phyloP scores from a whole-genome alignment of 2,113 vertebrate species.

The Onychorhynchus coronatus region DNA sequence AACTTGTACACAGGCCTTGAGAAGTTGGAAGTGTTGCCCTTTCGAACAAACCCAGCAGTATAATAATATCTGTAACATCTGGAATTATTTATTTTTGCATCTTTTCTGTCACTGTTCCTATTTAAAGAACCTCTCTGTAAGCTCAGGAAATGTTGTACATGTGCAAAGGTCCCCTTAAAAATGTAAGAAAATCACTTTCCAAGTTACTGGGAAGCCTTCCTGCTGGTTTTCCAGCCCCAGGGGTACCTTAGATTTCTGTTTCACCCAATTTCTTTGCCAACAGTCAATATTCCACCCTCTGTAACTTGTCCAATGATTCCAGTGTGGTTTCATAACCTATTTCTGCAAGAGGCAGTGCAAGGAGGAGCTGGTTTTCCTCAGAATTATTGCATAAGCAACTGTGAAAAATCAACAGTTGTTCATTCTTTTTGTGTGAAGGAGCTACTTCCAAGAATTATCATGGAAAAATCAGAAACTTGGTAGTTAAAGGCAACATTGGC shows the following conservation, averaged over 20 bases:
- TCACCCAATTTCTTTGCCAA: slow-evolving; percentile 45
- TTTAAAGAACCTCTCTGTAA: slow-evolving; percentile 24
- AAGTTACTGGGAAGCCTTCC: neutral
- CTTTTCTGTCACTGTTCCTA: neutral
- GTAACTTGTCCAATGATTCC: slow-evolving; percentile 20
- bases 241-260: neutral
- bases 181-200: neutral
- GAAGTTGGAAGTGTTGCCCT: neutral
- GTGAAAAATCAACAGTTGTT: neutral
- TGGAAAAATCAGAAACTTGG: neutral
- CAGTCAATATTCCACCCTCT: slow-evolving; percentile 30
- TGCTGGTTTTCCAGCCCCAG: slow-evolving; percentile 1
- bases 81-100: slow-evolving; percentile 48
- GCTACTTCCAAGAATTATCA: neutral
- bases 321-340: slow-evolving; percentile 34
- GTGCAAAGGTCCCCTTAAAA: neutral
- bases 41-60: neutral
- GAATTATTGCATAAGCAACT: neutral
- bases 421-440: neutral
- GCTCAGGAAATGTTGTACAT: neutral
- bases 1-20: neutral
- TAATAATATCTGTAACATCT: neutral
- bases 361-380: neutral
- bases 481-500: neutral
- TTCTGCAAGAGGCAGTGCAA: neutral